Evolutionary conservation across 2,888 invertebrate genomes (phyloP), one percentile per base, ranked within the genome.

Genomic region (Bembecia ichneumoniformis): DNA sequence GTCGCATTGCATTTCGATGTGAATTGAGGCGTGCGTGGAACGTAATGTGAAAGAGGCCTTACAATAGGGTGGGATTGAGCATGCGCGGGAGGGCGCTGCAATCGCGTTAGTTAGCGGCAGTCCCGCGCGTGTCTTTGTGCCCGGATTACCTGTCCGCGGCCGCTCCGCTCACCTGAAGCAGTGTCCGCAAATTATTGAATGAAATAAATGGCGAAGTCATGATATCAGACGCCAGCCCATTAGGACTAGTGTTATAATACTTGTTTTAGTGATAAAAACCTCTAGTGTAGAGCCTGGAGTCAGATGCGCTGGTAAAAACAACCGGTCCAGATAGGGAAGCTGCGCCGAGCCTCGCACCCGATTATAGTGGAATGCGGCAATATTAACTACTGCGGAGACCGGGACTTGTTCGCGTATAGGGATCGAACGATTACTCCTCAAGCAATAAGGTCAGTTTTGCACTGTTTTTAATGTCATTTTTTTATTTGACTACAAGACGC

Each of bases 371-470:
- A 87, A 87, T 87, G 86, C 86, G 82, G 86, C 78, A 84, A 84
- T 83, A 84, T 86, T 84, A 84, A 83, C 84, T 82, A 83, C 83
- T 83, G 83, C 84, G 77, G 83, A 78, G 77, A 71, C 75, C 77
- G 73, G 78, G 74, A 79, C 76, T 77, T 75, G 75, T 77, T 78
- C 72, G 72, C 68, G 74, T 75, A 74, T 74, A 78, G 77, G 79
- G 76, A 77, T 77, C 74, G 68, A 71, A 71, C 68, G 67, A 65
- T 65, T 70, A 65, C 71, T 64, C 62, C 71, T 64, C 62, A 59
- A 59, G 61, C 63, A 66, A 67, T 69, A 77, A 82, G 82, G 82
- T 82, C 64, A 73, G 80, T 66, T 40, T 1, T 40, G 40, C 40
- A 11, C 40, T n/a, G 13, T 40, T 13, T 40, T 13, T 9, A 28